phyloP scores from a whole-genome alignment of 2,113 vertebrate genomes.

The Fulmarus glacialis region DNA sequence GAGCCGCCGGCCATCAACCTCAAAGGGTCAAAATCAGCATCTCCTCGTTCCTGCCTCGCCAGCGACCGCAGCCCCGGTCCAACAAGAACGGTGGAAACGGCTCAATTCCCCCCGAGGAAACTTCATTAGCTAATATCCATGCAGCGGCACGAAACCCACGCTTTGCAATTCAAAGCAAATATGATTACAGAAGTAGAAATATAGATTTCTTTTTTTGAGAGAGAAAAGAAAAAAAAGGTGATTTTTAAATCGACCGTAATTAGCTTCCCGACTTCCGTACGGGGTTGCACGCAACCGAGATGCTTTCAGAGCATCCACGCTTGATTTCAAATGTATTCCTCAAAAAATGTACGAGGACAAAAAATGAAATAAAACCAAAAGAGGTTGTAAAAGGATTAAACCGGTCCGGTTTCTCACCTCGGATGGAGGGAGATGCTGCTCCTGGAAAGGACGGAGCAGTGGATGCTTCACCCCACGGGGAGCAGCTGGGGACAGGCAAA shows the following conservation, averaged over 20 bases:
- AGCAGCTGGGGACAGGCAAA: background rate
- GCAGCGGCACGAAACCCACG: background rate
- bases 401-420: accelerated
- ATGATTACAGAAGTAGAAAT: background rate
- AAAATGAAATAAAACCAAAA: background rate
- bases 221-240: too few relatives aligned
- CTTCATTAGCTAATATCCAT: background rate
- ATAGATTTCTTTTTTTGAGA: background rate
- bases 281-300: accelerated
- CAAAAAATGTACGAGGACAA: accelerated
- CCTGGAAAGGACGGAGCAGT: background rate
- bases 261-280: accelerated
- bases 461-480: background rate
- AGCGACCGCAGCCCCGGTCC: accelerated
- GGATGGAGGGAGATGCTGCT: background rate
- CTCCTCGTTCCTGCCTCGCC: background rate
- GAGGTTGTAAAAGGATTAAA: background rate
- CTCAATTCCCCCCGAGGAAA: background rate
- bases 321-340: background rate
- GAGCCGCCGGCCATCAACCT: background rate
- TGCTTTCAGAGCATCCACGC: background rate
- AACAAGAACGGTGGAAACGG: accelerated
- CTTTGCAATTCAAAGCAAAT: background rate
- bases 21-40: background rate
- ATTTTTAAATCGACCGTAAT: accelerated